Evolutionary conservation across 2,113 vertebrate genomes (phyloP).

Genomic region (Laterallus jamaicensis): DNA sequence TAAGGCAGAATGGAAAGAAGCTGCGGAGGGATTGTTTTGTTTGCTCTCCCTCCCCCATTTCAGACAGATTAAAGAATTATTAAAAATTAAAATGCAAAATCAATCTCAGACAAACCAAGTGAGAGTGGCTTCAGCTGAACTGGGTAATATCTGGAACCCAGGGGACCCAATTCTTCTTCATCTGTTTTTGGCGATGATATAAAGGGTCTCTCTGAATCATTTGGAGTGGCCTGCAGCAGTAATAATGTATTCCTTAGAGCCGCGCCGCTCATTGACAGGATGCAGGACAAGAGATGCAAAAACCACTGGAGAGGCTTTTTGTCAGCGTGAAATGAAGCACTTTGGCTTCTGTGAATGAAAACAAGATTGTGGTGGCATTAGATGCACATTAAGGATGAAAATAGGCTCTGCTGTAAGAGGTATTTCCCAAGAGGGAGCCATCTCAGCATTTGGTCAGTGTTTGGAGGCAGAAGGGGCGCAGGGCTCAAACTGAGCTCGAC

Average conservation of each 20-base stretch:
- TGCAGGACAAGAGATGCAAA: not conserved
- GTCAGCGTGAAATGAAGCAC: not conserved
- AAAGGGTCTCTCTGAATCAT: slow-evolving; percentile 23
- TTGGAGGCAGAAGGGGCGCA: not conserved
- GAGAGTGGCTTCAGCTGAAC: slow-evolving; percentile 25
- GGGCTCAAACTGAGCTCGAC: not conserved
- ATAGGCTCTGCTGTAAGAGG: not conserved
- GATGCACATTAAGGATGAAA: not conserved
- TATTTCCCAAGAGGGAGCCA: not conserved
- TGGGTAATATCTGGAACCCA: slow-evolving; percentile 11
- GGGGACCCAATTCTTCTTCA: not conserved
- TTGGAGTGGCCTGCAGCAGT: slow-evolving; percentile 6
- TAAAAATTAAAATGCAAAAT: slow-evolving; percentile 62
- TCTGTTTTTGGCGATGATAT: not conserved
- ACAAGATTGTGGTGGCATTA: not conserved
- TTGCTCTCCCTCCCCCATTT: slow-evolving; percentile 1
- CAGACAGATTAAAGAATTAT: slow-evolving; percentile 49
- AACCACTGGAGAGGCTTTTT: not conserved
- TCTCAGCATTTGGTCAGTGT: not conserved
- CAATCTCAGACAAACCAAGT: slow-evolving; percentile 10
- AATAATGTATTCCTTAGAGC: slow-evolving; percentile 27
- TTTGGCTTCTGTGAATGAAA: slow-evolving; percentile 34
- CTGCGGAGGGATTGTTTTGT: not conserved
- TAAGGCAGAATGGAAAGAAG: not conserved
- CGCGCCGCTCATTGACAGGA: not conserved